These are phyloP conservation scores for Allobates femoralis DNA, from an alignment of 2,797 vertebrate species.

Conservation along the genomic window DNA sequence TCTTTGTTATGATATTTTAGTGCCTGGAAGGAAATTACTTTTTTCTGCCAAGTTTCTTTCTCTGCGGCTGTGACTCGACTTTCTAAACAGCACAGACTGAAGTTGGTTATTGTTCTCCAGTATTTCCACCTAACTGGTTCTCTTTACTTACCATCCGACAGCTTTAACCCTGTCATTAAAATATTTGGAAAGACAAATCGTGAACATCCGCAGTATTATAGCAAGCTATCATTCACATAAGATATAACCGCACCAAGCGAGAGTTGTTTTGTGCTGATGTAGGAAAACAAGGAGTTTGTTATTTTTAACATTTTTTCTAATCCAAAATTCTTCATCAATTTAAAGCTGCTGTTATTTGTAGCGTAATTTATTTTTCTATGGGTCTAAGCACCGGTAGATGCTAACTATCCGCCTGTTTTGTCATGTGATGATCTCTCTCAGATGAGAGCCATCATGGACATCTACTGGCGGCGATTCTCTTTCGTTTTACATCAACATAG, in stretches of 20 bases:
- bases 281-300: background rate
- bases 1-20: conserved; percentile 44
- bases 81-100: conserved; percentile 27
- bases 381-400: no score
- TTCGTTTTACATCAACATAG: no score
- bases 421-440: no score
- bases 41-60: conserved; percentile 55
- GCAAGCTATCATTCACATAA: background rate
- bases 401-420: no score
- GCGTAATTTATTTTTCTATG: no score
- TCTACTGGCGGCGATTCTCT: no score
- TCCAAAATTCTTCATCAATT: no score
- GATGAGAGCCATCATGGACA: no score
- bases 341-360: no score
- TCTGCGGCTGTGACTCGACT: conserved; percentile 34
- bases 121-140: conserved; percentile 3
- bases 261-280: background rate
- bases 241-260: background rate
- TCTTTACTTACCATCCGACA: background rate
- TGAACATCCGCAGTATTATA: background rate
- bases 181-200: background rate
- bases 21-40: conserved; percentile 47
- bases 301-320: background rate
- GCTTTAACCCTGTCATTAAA: conserved; percentile 1
- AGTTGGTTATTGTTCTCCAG: conserved; percentile 41